Evolutionary conservation across 1,140 invertebrate genomes (phyloP).

Genomic region (Tachypleus tridentatus): DNA sequence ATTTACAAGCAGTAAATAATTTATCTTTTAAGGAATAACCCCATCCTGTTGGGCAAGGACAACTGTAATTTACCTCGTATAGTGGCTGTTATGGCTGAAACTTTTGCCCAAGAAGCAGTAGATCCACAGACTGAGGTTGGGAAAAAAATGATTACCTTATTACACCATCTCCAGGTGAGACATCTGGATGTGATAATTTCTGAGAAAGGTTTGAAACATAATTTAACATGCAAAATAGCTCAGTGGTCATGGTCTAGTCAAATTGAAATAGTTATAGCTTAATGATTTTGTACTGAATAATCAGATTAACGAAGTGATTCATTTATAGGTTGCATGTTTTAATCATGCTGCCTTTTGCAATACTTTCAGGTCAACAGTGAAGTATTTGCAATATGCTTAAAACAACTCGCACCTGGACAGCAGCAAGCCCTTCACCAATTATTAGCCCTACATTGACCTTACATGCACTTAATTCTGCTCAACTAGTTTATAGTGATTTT

Average conservation of each 20-base stretch:
- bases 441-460: not conserved
- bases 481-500: too few relatives aligned
- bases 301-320: not conserved
- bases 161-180: conserved; percentile 33
- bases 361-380: conserved; percentile 40
- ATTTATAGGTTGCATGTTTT: conserved; percentile 1
- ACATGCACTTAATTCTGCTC: too few relatives aligned
- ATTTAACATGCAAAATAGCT: not conserved
- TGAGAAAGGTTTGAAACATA: not conserved
- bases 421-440: conserved; percentile 15
- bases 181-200: not conserved
- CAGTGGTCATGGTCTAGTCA: not conserved
- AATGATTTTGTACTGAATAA: not conserved
- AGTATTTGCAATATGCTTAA: conserved; percentile 11
- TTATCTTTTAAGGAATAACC: conserved; percentile 51
- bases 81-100: conserved; percentile 77
- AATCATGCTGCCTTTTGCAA: conserved; percentile 13
- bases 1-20: not conserved
- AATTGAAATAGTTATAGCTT: not conserved
- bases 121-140: conserved; percentile 49
- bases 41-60: conserved; percentile 64
- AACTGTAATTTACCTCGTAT: conserved; percentile 80
- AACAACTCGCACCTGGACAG: conserved; percentile 7
- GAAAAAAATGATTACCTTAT: conserved; percentile 43
- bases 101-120: conserved; percentile 68